Conservation (phyloP, 2,797 vertebrate species). For the Hylomyscus alleni region DNA sequence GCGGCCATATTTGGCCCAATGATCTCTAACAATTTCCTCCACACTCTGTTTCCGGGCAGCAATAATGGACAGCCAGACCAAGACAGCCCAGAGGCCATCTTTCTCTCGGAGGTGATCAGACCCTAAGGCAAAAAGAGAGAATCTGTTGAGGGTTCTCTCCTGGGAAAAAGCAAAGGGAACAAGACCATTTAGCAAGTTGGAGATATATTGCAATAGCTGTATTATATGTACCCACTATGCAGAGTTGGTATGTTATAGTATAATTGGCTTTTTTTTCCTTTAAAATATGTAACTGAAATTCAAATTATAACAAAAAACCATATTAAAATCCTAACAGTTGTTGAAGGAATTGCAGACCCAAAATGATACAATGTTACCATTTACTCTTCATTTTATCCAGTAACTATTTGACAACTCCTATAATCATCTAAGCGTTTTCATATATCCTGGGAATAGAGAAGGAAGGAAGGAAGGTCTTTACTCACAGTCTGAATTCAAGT, state of each 20-base stretch:
- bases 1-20: slow-evolving; percentile 97
- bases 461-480: background rate
- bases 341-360: slow-evolving; percentile 11
- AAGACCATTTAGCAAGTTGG: slow-evolving; percentile 8
- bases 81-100: slow-evolving; percentile 98
- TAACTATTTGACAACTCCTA: background rate
- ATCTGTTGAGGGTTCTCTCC: slow-evolving; percentile 41
- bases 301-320: slow-evolving; percentile 26
- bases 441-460: background rate
- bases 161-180: background rate
- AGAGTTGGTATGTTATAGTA: background rate
- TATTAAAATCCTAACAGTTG: background rate
- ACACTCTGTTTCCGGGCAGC: slow-evolving; percentile 95
- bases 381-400: background rate
- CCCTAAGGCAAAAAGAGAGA: slow-evolving; percentile 88
- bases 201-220: slow-evolving; percentile 1
- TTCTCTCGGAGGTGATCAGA: slow-evolving; percentile 99
- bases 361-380: background rate
- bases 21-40: slow-evolving; percentile 96
- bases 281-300: slow-evolving; percentile 46
- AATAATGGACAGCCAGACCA: slow-evolving; percentile 98
- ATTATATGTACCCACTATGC: background rate
- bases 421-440: background rate
- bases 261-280: background rate
- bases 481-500: background rate